phyloP scores from a whole-genome alignment of 2,888 invertebrate genomes.

The Eupsilia transversa region DNA sequence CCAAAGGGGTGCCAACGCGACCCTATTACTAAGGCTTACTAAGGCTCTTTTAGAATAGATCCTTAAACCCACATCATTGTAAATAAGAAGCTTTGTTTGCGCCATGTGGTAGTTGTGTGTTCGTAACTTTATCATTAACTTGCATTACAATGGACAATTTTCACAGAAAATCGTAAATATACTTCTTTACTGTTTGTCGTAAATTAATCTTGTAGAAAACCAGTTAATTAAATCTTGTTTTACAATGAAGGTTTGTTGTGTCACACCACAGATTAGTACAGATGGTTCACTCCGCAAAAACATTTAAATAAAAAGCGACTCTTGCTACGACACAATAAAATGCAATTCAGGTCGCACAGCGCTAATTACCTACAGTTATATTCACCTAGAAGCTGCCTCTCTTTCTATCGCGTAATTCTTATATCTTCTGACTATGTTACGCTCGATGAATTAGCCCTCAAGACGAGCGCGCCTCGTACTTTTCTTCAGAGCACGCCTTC shows the following conservation, averaged over 20 bases:
- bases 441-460: no score
- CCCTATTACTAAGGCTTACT: neutral
- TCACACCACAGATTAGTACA: no score
- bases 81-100: slow-evolving; percentile 35
- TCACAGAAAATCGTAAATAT: slow-evolving; percentile 46
- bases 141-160: slow-evolving; percentile 51
- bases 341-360: no score
- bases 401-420: no score
- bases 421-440: no score
- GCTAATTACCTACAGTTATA: no score
- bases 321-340: no score
- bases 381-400: no score
- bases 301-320: no score
- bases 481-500: no score
- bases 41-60: slow-evolving; percentile 9
- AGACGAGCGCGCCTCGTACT: no score
- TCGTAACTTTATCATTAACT: slow-evolving; percentile 52
- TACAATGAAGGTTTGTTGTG: neutral
- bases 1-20: neutral
- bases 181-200: slow-evolving; percentile 48
- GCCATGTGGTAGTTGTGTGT: slow-evolving; percentile 48
- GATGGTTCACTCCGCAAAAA: no score
- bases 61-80: neutral
- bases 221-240: neutral
- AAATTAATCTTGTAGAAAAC: slow-evolving; percentile 24